phyloP scores from a whole-genome alignment of 2,113 vertebrate genomes.

The Meleagris gallopavo region DNA sequence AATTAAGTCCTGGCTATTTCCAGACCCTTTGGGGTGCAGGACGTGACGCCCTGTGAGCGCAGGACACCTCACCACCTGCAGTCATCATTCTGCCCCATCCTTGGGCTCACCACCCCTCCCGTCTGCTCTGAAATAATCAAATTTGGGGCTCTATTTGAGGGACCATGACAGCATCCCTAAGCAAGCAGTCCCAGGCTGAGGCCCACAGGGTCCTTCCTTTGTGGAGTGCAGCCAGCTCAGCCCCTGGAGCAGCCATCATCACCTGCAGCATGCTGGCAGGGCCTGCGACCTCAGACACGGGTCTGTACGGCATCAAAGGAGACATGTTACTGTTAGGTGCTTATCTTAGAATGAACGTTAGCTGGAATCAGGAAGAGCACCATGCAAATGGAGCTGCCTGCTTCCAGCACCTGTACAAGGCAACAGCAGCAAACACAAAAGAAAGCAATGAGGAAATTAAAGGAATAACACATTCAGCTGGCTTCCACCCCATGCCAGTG shows the following conservation, averaged over 20 bases:
- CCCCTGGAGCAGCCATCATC: accelerated
- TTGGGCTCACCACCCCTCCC: background rate
- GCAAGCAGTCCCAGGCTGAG: background rate
- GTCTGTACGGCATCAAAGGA: background rate
- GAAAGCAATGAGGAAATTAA: background rate
- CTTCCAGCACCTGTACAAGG: background rate
- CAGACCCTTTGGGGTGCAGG: background rate
- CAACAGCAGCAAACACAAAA: background rate
- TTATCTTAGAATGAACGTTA: background rate
- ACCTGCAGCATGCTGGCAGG: background rate
- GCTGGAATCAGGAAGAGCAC: background rate
- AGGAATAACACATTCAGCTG: background rate
- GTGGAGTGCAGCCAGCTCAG: background rate
- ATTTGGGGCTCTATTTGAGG: background rate
- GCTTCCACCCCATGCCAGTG: background rate
- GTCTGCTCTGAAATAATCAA: background rate
- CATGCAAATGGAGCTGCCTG: background rate
- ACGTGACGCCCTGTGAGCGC: background rate
- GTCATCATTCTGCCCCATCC: accelerated
- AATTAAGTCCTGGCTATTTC: background rate
- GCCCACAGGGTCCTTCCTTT: background rate
- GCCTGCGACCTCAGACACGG: background rate
- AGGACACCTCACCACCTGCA: background rate
- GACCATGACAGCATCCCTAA: background rate
- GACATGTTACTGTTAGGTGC: background rate